Base-by-base conservation (phyloP, 1,140 invertebrate species). In the Wasmannia auropunctata region DNA sequence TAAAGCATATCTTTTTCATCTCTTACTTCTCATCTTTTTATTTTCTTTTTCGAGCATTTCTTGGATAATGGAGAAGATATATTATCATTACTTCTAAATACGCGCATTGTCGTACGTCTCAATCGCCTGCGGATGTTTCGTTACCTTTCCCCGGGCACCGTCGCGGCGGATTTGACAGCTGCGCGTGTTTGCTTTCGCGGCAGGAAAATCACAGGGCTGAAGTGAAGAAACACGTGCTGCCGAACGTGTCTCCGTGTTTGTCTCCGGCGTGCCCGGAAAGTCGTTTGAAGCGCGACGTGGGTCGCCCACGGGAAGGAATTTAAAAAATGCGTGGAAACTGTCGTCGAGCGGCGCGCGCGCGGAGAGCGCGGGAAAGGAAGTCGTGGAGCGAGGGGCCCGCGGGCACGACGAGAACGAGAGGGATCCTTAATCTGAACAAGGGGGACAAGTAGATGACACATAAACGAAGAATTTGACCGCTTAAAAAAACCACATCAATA, bases 181-280 rank as follows among this genome's bases (percentile, higher is more conserved):
- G 88, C 43, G 51, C 37, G 72, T 89, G 88, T 89, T 90, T 90
- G 85, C 86, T 87, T 87, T 90, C 74, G 85, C 80, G 85, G 65
- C 58, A 84, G 75, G 67, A 80, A 85, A 80, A 90, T 89, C 87
- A 87, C 85, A 63, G 80, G 75, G 83, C 62, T 74, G 54, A 84
- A 87, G 76, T 63, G 87, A 90, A 80, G 86, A 87, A 90, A 89
- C 88, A 90, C 77, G 88, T 89, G 87, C 74, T 76, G 49, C 34
- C 34, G 37, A 83, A 77, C 43, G 74, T 76, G 74, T 85, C 74
- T 79, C 74, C 58, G 83, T n/a, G n/a, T 79, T 75, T 83, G 67
- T 56, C 72, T n/a, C 72, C 79, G 51, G 79, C 79, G 37, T 46
- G 51, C 67, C 79, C 51, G 51, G 79, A 83, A 83, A 83, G 67